Conservation (phyloP, 2,888 invertebrate genomes). For the Caenorhabditis wallacei region DNA sequence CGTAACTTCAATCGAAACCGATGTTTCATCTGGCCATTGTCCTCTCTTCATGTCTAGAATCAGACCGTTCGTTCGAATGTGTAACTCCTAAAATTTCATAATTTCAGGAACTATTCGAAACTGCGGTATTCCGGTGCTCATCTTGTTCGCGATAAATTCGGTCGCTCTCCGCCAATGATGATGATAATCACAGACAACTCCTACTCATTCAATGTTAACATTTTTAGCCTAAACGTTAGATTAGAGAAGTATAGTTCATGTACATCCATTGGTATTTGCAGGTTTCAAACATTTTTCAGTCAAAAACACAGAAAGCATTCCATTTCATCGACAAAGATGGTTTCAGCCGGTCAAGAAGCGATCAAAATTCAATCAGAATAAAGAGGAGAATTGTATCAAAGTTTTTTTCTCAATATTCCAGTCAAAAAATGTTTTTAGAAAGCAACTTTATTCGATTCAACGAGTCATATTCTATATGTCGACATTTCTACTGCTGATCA, state of each 20-base stretch:
- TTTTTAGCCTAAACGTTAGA: neutral
- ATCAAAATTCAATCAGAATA: neutral
- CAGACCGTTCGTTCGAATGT: neutral
- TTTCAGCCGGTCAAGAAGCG: neutral
- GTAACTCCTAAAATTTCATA: neutral
- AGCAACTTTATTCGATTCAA: constrained; percentile 30
- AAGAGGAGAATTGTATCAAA: neutral
- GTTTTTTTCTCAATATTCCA: neutral
- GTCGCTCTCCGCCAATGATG: constrained; percentile 13
- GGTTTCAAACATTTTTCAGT: constrained; percentile 15
- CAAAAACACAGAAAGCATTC: neutral
- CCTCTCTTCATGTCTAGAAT: constrained; percentile 15
- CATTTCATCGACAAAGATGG: constrained; percentile 1
- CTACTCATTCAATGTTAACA: neutral
- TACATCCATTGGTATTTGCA: too few relatives aligned
- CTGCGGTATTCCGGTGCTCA: constrained; percentile 13
- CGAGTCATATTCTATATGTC: constrained; percentile 19
- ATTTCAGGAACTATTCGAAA: neutral
- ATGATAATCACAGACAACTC: constrained; percentile 9
- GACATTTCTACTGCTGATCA: neutral
- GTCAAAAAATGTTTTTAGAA: neutral
- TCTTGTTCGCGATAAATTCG: constrained; percentile 37
- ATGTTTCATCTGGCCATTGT: constrained; percentile 34
- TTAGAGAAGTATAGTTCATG: too few relatives aligned
- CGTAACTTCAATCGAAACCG: constrained; percentile 6